Evolutionary conservation across 2,888 invertebrate genomes (phyloP).

Genomic region (Caenorhabditis sp.): DNA sequence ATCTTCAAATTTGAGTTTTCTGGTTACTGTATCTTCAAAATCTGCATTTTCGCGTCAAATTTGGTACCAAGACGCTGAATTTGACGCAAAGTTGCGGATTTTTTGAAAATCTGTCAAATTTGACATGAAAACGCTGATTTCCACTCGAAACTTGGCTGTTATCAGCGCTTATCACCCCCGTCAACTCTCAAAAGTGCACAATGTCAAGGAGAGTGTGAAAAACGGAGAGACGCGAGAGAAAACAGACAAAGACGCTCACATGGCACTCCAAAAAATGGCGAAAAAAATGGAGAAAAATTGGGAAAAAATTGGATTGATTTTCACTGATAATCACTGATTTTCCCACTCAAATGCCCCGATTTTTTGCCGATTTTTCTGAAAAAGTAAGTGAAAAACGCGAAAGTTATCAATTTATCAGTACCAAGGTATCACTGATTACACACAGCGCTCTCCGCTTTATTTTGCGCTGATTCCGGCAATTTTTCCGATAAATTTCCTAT

Average conservation of each 20-base stretch:
- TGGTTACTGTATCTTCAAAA: background rate
- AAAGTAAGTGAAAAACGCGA: slow-evolving; percentile 22
- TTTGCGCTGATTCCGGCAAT: slow-evolving; percentile 16
- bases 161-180: slow-evolving; percentile 28
- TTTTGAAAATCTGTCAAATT: too few relatives aligned
- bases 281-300: background rate
- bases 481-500: slow-evolving; percentile 11
- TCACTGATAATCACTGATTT: background rate
- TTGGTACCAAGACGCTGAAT: too few relatives aligned
- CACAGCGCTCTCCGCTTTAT: background rate
- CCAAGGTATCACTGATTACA: slow-evolving; percentile 10
- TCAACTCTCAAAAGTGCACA: background rate
- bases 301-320: background rate
- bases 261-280: background rate
- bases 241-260: background rate
- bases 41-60: slow-evolving; percentile 13
- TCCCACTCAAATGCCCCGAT: slow-evolving; percentile 28
- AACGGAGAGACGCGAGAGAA: background rate
- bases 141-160: slow-evolving; percentile 11
- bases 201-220: background rate
- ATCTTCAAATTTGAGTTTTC: background rate
- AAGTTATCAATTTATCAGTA: background rate
- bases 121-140: too few relatives aligned
- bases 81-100: too few relatives aligned
- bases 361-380: slow-evolving; percentile 41